Percentiles rank a stretch among this genome's conserved stretches.
Conservation (phyloP, 2,888 invertebrate species). For the Tholera decimalis region DNA sequence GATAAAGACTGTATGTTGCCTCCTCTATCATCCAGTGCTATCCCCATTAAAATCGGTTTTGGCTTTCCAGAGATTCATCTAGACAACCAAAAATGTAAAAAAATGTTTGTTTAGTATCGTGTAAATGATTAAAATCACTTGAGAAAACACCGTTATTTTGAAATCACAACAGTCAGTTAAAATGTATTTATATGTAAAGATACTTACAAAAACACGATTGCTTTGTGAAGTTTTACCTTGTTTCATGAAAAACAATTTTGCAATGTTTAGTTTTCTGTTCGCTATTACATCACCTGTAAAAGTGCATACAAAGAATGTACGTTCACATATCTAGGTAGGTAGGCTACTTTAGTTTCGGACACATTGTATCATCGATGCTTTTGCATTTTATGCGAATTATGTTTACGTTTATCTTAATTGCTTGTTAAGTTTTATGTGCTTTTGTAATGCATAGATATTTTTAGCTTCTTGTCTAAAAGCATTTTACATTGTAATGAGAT, state of each 20-base stretch:
- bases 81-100: too few species aligned
- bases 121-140: too few species aligned
- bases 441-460: not conserved
- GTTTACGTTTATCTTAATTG: conserved; percentile 25
- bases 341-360: conserved; percentile 27
- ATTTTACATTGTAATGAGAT: not conserved
- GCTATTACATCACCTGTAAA: conserved; percentile 18
- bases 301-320: conserved; percentile 4
- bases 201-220: not conserved
- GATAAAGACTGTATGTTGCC: too few species aligned
- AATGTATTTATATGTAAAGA: too few species aligned
- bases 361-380: conserved; percentile 25
- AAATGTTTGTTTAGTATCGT: too few species aligned
- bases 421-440: conserved; percentile 20
- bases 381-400: conserved; percentile 33
- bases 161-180: too few species aligned
- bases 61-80: too few species aligned
- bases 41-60: too few species aligned
- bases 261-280: not conserved
- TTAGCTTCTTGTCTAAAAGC: not conserved
- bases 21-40: too few species aligned
- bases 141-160: too few species aligned
- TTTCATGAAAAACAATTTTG: not conserved
- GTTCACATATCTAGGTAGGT: too few species aligned
- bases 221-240: not conserved